phyloP scores from a whole-genome alignment of 2,888 invertebrate species.

The Melanostoma scalare region DNA sequence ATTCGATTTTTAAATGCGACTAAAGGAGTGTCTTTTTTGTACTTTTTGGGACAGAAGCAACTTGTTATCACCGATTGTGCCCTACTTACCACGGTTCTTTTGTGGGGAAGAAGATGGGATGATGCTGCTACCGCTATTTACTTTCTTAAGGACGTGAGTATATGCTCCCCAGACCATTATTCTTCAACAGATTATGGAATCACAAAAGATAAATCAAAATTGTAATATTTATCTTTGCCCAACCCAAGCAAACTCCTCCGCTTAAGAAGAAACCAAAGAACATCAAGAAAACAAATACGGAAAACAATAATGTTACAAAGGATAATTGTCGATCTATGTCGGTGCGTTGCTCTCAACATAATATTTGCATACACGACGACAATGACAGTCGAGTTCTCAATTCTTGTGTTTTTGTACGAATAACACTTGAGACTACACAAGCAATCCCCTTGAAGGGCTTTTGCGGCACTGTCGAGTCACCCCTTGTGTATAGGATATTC shows the following conservation, averaged over 20 bases:
- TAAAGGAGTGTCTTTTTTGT: constrained; percentile 3
- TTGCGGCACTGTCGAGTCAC: constrained; percentile 30
- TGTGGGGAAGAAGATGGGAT: too few relatives aligned
- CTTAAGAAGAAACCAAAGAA: constrained; percentile 32
- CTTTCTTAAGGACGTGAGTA: not conserved
- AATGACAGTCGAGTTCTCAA: constrained; percentile 33
- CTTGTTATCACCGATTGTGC: not conserved
- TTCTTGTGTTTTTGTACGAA: constrained; percentile 36
- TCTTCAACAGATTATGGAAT: constrained; percentile 61
- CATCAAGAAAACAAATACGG: constrained; percentile 58
- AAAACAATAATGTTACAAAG: constrained; percentile 70
- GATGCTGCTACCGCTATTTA: not conserved
- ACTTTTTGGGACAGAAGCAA: not conserved
- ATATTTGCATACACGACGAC: constrained; percentile 60
- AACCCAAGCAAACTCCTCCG: not conserved
- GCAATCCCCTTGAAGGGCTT: constrained; percentile 40
- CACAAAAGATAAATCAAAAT: constrained; percentile 63
- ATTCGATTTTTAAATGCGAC: constrained; percentile 17
- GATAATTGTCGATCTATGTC: constrained; percentile 67
- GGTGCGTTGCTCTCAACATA: constrained; percentile 50
- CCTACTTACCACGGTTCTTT: too few relatives aligned
- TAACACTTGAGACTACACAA: constrained; percentile 64
- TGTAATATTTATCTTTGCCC: constrained; percentile 42
- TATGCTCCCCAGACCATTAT: constrained; percentile 36
- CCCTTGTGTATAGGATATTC: constrained; percentile 43